Percentiles rank a stretch among this genome's conserved stretches.
Evolutionary conservation across 1,140 invertebrate species (phyloP).

Genomic region (Calliphora vicina): DNA sequence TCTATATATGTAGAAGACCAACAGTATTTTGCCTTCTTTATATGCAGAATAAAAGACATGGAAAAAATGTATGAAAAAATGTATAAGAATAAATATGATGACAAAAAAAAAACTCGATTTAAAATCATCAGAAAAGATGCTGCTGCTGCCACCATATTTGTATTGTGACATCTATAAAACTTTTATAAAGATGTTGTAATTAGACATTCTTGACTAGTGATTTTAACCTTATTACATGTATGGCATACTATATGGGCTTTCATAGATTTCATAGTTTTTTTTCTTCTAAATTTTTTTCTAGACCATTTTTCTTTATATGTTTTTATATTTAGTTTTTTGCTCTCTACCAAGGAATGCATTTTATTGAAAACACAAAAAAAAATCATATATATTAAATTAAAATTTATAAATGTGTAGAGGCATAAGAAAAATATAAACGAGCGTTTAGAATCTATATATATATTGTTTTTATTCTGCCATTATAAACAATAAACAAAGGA

Average conservation of each 20-base stretch:
- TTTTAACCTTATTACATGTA: slow-evolving; percentile 34
- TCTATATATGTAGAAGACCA: background rate
- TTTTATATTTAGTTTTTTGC: background rate
- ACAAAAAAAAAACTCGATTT: background rate
- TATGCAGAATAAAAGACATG: background rate
- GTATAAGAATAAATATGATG: background rate
- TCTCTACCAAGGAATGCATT: background rate
- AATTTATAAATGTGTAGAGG: slow-evolving; percentile 14
- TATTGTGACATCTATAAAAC: slow-evolving; percentile 28
- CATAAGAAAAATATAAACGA: background rate
- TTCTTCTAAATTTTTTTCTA: background rate
- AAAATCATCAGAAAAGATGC: background rate
- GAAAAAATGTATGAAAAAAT: no score
- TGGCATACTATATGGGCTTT: slow-evolving; percentile 21
- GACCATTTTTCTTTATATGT: background rate
- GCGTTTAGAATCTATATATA: no score
- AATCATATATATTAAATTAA: slow-evolving; percentile 31
- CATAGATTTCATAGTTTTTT: background rate
- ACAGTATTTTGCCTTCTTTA: background rate
- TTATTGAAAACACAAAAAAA: slow-evolving; percentile 12
- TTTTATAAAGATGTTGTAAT: slow-evolving; percentile 35
- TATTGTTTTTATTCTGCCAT: background rate
- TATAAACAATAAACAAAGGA: slow-evolving; percentile 14
- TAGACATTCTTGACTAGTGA: slow-evolving; percentile 31
- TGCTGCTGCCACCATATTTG: background rate